Conservation (phyloP, 1,140 invertebrate genomes). For the Anagrus nilaparvatae region DNA sequence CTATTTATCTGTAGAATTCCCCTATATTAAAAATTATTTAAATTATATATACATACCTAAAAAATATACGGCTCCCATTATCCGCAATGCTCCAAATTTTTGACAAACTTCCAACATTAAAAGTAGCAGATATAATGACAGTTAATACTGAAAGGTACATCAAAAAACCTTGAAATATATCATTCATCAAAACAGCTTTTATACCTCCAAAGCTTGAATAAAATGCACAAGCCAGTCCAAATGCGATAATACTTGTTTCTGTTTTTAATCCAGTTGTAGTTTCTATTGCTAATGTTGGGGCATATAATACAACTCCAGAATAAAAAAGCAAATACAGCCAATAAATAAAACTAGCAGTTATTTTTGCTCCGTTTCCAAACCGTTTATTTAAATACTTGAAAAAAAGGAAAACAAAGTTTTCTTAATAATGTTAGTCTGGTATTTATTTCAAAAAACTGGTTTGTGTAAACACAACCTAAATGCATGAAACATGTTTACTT, state of each 20-base stretch:
- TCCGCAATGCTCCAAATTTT: constrained; percentile 57
- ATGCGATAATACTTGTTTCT: constrained; percentile 62
- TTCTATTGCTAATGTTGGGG: constrained; percentile 79
- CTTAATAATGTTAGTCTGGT: constrained; percentile 26
- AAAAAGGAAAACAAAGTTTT: no score
- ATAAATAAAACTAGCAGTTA: constrained; percentile 64
- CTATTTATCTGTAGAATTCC: constrained; percentile 55
- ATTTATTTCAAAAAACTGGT: no score
- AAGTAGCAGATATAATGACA: constrained; percentile 59
- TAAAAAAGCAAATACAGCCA: constrained; percentile 78
- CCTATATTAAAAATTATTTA: no score
- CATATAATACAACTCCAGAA: constrained; percentile 86
- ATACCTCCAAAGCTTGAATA: constrained; percentile 81
- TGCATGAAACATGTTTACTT: no score
- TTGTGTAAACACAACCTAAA: no score
- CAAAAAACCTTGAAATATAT: constrained; percentile 69
- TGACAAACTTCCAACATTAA: constrained; percentile 51
- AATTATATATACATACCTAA: no score
- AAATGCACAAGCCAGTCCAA: constrained; percentile 74
- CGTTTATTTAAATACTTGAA: constrained; percentile 76
- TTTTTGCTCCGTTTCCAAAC: constrained; percentile 57
- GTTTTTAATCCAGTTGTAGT: constrained; percentile 70
- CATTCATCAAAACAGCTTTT: constrained; percentile 77
- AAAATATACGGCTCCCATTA: constrained; percentile 53
- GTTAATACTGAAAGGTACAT: constrained; percentile 67